Percentiles rank a stretch among this genome's conserved stretches.
Conservation (phyloP, 2,113 vertebrate species). For the Neolamprologus hecqui region DNA sequence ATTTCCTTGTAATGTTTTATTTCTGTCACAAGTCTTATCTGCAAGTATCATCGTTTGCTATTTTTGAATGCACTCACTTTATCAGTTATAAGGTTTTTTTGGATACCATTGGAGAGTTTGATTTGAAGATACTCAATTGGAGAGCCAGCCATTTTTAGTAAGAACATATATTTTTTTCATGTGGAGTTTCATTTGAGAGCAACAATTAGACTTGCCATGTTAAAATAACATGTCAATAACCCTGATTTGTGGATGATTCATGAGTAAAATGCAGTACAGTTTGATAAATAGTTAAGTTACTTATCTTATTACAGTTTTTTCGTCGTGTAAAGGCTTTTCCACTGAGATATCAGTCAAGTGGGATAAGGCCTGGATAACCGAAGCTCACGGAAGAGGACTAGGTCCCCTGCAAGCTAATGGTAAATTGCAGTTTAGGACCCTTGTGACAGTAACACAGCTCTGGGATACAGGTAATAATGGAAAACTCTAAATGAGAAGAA, state of each 20-base stretch:
- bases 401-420: conserved; percentile 4
- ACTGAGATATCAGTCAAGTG: conserved; percentile 21
- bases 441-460: conserved; percentile 5
- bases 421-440: conserved; percentile 15
- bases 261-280: conserved; percentile 5
- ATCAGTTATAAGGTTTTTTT: rapidly evolving
- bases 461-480: conserved; percentile 17
- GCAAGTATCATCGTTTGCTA: not conserved
- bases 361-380: conserved; percentile 8
- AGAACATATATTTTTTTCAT: not conserved
- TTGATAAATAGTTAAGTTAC: conserved; percentile 32
- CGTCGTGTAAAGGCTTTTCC: not conserved
- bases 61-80: not conserved
- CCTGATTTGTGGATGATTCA: not conserved
- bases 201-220: not conserved
- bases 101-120: not conserved
- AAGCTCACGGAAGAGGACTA: not conserved
- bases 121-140: not conserved
- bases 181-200: not conserved
- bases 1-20: not conserved
- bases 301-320: conserved; percentile 9
- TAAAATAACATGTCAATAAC: not conserved
- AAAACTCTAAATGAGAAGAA: conserved; percentile 1
- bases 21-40: not conserved
- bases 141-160: not conserved